Percentiles rank a stretch among this genome's conserved stretches.
Conservation (phyloP, 2,888 invertebrate genomes). For the Dolomedes plantarius region DNA sequence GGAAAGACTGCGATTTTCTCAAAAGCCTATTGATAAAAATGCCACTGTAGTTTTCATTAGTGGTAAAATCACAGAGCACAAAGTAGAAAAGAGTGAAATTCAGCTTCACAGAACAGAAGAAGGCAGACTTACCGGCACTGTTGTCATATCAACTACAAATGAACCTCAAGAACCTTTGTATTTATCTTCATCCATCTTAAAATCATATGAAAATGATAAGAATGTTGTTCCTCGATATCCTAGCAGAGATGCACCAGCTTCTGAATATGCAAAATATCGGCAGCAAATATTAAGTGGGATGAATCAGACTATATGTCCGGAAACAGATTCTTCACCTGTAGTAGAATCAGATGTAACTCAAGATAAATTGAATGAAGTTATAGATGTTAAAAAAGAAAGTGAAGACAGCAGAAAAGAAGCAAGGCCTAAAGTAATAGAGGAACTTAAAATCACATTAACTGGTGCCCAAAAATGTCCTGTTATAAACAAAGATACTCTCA, state of each 20-base stretch:
- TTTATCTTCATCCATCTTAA: conserved; percentile 62
- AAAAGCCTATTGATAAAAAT: conserved; percentile 66
- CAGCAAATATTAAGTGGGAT: conserved; percentile 67
- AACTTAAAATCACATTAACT: conserved; percentile 65
- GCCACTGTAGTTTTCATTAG: conserved; percentile 69
- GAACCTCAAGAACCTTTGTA: conserved; percentile 62
- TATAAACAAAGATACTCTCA: conserved; percentile 29
- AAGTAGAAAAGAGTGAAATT: conserved; percentile 69
- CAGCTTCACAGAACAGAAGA: conserved; percentile 67
- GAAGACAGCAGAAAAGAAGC: conserved; percentile 23
- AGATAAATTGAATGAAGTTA: background rate
- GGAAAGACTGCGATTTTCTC: conserved; percentile 64
- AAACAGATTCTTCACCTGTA: conserved; percentile 6
- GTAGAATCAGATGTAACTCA: background rate
- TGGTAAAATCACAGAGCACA: conserved; percentile 68
- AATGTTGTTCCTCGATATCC: conserved; percentile 54
- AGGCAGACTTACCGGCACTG: conserved; percentile 64
- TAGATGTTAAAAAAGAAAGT: background rate
- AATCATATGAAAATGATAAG: conserved; percentile 61
- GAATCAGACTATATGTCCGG: conserved; percentile 23
- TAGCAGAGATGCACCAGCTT: conserved; percentile 68
- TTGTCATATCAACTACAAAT: conserved; percentile 69
- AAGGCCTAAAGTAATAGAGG: conserved; percentile 28
- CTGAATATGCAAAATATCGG: conserved; percentile 66
- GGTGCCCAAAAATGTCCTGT: conserved; percentile 62